phyloP scores from a whole-genome alignment of 2,888 invertebrate species.

The Zygogramma bicolorata region DNA sequence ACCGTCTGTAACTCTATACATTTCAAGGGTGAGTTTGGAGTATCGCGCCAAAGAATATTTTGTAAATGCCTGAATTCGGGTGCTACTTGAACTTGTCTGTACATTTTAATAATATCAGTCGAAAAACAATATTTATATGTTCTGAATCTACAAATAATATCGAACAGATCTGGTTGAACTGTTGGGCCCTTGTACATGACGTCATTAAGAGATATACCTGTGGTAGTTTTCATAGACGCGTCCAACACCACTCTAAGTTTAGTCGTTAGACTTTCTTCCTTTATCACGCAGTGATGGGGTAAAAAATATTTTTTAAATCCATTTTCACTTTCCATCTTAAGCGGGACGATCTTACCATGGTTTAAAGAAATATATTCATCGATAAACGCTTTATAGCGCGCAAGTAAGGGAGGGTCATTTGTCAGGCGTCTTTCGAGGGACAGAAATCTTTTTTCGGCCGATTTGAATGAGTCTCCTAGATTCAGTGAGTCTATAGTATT shows the following conservation, averaged over 20 bases:
- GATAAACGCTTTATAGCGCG: slow-evolving; percentile 19
- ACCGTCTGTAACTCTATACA: slow-evolving; percentile 31
- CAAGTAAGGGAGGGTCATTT: background rate
- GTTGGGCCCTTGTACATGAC: slow-evolving; percentile 16
- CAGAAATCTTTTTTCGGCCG: background rate
- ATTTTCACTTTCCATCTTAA: no score
- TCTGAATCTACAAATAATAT: slow-evolving; percentile 26
- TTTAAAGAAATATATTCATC: slow-evolving; percentile 19
- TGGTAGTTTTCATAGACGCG: slow-evolving; percentile 16
- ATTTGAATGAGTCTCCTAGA: slow-evolving; percentile 17
- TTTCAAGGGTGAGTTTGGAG: slow-evolving; percentile 11
- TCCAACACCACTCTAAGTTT: slow-evolving; percentile 37
- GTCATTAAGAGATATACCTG: slow-evolving; percentile 23
- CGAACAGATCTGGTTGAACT: slow-evolving; percentile 34
- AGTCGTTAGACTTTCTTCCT: slow-evolving; percentile 29
- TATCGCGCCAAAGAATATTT: background rate
- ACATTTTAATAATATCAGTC: no score
- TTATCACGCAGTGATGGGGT: slow-evolving; percentile 34
- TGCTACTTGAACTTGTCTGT: no score
- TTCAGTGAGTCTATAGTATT: background rate
- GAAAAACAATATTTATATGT: slow-evolving; percentile 25
- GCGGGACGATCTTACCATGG: slow-evolving; percentile 13
- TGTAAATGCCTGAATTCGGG: no score
- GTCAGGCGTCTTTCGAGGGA: slow-evolving; percentile 13
- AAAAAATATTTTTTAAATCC: slow-evolving; percentile 22